phyloP scores from a whole-genome alignment of 2,797 vertebrate genomes.

The Squalus acanthias region DNA sequence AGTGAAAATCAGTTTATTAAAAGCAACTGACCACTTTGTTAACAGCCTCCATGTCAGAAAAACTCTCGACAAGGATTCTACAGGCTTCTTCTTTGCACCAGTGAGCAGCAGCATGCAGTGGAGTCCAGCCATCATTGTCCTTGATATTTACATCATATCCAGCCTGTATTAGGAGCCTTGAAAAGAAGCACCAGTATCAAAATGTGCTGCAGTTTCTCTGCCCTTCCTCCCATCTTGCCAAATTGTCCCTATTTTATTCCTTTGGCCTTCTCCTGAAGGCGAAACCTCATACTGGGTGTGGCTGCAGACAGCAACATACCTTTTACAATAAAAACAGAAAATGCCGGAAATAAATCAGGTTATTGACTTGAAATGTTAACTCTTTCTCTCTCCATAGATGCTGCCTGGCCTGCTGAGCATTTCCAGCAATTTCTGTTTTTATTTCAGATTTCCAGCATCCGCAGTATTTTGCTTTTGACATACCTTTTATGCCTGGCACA shows the following conservation, averaged over 20 bases:
- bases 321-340: too few relatives aligned
- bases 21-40: conserved; percentile 63
- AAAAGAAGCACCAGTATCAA: conserved; percentile 41
- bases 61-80: conserved; percentile 62
- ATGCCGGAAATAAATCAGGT: too few relatives aligned
- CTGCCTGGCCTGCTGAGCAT: not conserved
- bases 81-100: conserved; percentile 68
- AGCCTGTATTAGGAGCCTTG: conserved; percentile 63
- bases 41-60: conserved; percentile 65
- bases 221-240: not conserved
- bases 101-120: conserved; percentile 63
- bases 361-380: not conserved
- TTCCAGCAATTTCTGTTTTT: not conserved
- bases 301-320: too few relatives aligned
- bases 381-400: not conserved
- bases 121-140: conserved; percentile 65
- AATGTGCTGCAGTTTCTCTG: not conserved
- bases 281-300: not conserved
- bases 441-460: too few relatives aligned
- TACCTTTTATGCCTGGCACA: not conserved
- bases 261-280: not conserved
- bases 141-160: conserved; percentile 65
- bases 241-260: not conserved
- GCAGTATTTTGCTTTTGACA: not conserved
- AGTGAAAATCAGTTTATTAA: not conserved